Evolutionary conservation across 2,113 vertebrate species (phyloP).

Genomic region (Nothobranchius kuhntae): DNA sequence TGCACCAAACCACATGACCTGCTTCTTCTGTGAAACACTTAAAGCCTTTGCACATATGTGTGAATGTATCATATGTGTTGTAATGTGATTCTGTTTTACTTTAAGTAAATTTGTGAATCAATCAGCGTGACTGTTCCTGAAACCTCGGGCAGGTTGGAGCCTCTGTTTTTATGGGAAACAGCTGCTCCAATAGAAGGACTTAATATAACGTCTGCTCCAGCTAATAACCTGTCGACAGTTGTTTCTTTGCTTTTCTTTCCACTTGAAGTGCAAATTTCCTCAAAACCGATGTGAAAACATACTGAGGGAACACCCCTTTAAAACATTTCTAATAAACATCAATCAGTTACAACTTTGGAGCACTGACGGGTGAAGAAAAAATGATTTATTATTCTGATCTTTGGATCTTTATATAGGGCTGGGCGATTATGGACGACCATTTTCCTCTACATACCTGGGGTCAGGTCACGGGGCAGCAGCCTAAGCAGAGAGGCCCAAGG

Average conservation of each 20-base stretch:
- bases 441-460: too few relatives aligned
- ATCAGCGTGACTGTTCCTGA: slow-evolving; percentile 5
- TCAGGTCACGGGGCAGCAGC: too few relatives aligned
- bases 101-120: neutral
- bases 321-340: neutral
- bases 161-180: neutral
- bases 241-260: neutral
- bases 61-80: neutral
- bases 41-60: neutral
- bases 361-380: neutral
- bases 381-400: neutral
- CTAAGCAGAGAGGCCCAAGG: too few relatives aligned
- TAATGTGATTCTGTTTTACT: neutral
- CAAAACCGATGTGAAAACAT: neutral
- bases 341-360: neutral
- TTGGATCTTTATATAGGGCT: too few relatives aligned
- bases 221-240: slow-evolving; percentile 15
- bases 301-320: too few relatives aligned
- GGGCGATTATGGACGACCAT: too few relatives aligned
- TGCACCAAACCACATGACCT: neutral
- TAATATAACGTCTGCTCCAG: neutral
- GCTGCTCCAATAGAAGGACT: neutral
- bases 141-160: neutral
- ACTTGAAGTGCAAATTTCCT: slow-evolving; percentile 4
- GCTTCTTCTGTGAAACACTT: neutral